phyloP scores from a whole-genome alignment of 2,888 invertebrate genomes.

The Galeruca laticollis region DNA sequence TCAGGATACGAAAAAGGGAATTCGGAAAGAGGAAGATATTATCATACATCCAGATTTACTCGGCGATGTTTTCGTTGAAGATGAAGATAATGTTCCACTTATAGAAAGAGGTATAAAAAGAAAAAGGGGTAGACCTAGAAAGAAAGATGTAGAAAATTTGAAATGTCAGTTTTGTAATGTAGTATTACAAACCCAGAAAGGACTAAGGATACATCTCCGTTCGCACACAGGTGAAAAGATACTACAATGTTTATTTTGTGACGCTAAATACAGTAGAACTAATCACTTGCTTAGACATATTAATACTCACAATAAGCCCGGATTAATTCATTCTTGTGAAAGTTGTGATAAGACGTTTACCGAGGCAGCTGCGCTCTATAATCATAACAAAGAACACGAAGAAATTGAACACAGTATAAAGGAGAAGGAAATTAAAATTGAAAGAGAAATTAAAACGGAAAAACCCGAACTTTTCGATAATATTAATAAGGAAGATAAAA shows the following conservation, averaged over 20 bases:
- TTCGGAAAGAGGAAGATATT: constrained; percentile 54
- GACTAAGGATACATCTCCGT: constrained; percentile 59
- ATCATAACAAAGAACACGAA: constrained; percentile 50
- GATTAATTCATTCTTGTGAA: constrained; percentile 49
- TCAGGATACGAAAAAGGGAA: constrained; percentile 39
- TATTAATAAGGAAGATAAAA: constrained; percentile 26
- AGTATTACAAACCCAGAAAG: constrained; percentile 58
- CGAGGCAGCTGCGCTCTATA: constrained; percentile 48
- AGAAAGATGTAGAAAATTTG: constrained; percentile 49
- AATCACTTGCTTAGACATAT: constrained; percentile 63
- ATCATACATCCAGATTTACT: constrained; percentile 56
- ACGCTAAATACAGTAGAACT: constrained; percentile 61
- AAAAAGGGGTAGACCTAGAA: constrained; percentile 49
- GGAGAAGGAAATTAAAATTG: constrained; percentile 41
- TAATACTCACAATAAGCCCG: constrained; percentile 58
- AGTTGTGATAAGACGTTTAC: constrained; percentile 49
- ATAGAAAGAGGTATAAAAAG: constrained; percentile 45
- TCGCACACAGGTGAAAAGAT: constrained; percentile 62
- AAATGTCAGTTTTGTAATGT: constrained; percentile 62
- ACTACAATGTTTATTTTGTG: constrained; percentile 60
- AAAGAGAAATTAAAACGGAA: constrained; percentile 41
- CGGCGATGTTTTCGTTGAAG: constrained; percentile 51
- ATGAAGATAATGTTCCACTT: constrained; percentile 54
- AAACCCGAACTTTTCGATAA: constrained; percentile 31
- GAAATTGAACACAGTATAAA: constrained; percentile 43